Evolutionary conservation across 2,113 vertebrate genomes (phyloP).

Genomic region (Pelecanus crispus): DNA sequence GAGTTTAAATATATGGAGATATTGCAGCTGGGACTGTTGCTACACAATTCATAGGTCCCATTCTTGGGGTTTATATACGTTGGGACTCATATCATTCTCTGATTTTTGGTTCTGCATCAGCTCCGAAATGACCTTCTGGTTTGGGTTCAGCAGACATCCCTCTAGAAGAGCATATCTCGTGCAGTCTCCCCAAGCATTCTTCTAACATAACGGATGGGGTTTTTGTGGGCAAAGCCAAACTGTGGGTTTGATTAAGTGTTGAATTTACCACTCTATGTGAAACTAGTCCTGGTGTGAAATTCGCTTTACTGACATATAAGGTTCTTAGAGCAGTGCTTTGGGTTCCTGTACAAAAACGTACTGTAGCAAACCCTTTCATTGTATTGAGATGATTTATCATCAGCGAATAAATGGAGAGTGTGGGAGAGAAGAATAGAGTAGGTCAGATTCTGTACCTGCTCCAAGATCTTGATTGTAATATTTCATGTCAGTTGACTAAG

Average conservation of each 20-base stretch:
- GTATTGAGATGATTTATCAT: neutral
- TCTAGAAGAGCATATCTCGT: neutral
- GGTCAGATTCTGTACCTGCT: neutral
- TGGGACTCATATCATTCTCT: neutral
- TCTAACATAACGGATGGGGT: neutral
- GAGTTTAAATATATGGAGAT: neutral
- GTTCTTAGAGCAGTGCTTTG: neutral
- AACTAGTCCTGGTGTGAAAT: neutral
- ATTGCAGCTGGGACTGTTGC: neutral
- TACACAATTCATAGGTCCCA: neutral
- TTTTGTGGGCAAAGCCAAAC: neutral
- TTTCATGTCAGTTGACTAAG: neutral
- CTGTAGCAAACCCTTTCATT: neutral
- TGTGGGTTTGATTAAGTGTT: neutral
- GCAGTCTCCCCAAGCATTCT: neutral
- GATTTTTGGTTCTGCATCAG: neutral
- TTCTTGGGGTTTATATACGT: neutral
- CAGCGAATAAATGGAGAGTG: neutral
- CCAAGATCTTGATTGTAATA: neutral
- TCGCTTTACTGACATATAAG: neutral
- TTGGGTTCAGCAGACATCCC: neutral
- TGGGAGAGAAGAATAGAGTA: neutral
- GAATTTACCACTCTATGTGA: neutral
- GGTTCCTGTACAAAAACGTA: neutral
- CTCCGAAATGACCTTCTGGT: neutral